phyloP scores from a whole-genome alignment of 1,140 invertebrate species.

The Capitella teleta region DNA sequence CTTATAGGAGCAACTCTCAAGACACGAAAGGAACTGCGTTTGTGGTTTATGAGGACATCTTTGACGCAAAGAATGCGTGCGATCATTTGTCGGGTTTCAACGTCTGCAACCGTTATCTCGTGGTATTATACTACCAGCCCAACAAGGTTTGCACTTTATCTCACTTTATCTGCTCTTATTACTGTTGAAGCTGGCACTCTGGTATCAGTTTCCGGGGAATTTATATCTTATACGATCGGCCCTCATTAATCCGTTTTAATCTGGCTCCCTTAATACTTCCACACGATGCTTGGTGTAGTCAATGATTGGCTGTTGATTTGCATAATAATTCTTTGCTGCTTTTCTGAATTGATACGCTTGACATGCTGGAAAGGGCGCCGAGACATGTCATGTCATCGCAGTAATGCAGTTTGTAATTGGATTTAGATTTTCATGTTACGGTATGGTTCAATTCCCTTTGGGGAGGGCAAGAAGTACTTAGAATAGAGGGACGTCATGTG shows the following conservation, averaged over 20 bases:
- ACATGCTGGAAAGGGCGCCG: too few relatives aligned
- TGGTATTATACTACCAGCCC: conserved; percentile 88
- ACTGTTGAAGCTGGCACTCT: background rate
- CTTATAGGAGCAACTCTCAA: conserved; percentile 79
- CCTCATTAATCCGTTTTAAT: background rate
- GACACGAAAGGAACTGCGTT: conserved; percentile 97
- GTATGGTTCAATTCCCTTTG: too few relatives aligned
- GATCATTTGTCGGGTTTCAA: conserved; percentile 98
- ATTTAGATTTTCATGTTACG: too few relatives aligned
- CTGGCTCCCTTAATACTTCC: background rate
- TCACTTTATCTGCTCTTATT: background rate
- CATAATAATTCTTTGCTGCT: background rate
- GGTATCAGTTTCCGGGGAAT: background rate
- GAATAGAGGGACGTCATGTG: too few relatives aligned
- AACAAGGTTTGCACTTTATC: conserved; percentile 41
- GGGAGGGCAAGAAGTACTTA: too few relatives aligned
- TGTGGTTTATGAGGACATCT: conserved; percentile 99
- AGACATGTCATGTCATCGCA: too few relatives aligned
- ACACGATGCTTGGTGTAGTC: background rate
- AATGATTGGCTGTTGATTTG: background rate
- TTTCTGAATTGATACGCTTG: too few relatives aligned
- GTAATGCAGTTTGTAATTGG: too few relatives aligned
- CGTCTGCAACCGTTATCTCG: conserved; percentile 95
- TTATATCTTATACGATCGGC: background rate
- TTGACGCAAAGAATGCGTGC: conserved; percentile 99